Evolutionary conservation across 2,797 vertebrate species (phyloP), one percentile per base, ranked within the genome.

Genomic region (Silurus aristotelis): DNA sequence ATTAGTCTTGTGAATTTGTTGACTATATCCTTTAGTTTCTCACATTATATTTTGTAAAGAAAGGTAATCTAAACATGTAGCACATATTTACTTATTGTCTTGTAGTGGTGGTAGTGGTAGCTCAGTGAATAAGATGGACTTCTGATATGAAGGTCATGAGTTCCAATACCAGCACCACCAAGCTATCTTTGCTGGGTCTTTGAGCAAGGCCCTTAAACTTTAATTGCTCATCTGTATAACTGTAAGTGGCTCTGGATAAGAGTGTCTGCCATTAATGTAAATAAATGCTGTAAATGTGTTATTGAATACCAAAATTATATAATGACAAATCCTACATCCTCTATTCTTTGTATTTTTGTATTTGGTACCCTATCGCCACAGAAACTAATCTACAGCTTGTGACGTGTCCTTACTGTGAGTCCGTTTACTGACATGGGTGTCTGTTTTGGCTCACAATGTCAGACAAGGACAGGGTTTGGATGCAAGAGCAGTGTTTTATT

Each of bases 401-500:
- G 6, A n/a, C 3, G n/a, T 55, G 46, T 58, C 52, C 43, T 58
- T 19, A 6, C 55, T 58, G 10, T 38, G 19, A 78, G 76, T 48
- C 58, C n/a, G 14, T 64, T 43, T 48, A 46, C 22, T 46, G n/a
- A 63, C 6, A 38, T 14, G 31, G n/a, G 31, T 80, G 60, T 20
- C 77, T 46, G 20, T 64, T 79, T n/a, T 64, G 43, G 60, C 22
- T 80, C 43, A 6, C 13, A 80, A 25, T 52, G 78, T 80, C 78
- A 66, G 43, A 6, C 61, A 52, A 80, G 61, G 60, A 85, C 72
- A 38, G 5, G 58, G 48, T 78, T 85, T 75, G 56, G 19, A 70
- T 83, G 76, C 73, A 76, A 73, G 67, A 64, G 73, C 79, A 72
- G 70, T 68, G 70, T 27, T 48, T 64, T 80, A 80, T 80, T 64